Conservation (phyloP, 2,797 vertebrate genomes). For the Girardinus metallicus region DNA sequence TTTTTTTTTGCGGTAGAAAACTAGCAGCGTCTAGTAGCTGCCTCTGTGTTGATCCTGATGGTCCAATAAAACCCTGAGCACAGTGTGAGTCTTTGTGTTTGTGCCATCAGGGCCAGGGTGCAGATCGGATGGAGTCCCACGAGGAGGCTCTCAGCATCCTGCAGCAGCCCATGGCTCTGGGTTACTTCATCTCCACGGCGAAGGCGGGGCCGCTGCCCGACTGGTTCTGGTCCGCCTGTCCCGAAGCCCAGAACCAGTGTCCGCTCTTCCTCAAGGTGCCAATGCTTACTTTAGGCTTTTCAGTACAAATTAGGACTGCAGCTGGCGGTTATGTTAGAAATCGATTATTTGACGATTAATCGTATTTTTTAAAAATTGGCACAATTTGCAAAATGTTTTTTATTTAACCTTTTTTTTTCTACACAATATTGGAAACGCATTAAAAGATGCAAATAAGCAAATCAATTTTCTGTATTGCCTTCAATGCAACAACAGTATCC, state of each 20-base stretch:
- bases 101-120: conserved; percentile 88
- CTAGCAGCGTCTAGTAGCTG: background rate
- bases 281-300: background rate
- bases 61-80: background rate
- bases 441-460: too few relatives aligned
- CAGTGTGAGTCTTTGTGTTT: background rate
- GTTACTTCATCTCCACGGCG: conserved; percentile 98
- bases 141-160: conserved; percentile 98
- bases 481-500: too few relatives aligned
- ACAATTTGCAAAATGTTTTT: too few relatives aligned
- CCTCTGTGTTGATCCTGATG: background rate
- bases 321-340: too few relatives aligned
- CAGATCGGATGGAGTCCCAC: conserved; percentile 96
- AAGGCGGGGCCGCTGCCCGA: conserved; percentile 98
- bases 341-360: too few relatives aligned
- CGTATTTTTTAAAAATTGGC: too few relatives aligned
- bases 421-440: too few relatives aligned
- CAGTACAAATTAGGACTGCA: background rate
- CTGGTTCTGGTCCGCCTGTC: conserved; percentile 99
- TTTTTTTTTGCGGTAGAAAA: background rate
- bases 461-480: too few relatives aligned
- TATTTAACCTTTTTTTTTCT: too few relatives aligned
- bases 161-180: conserved; percentile 98
- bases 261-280: conserved; percentile 97
- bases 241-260: conserved; percentile 99